These are phyloP conservation scores for Rhizomys pruinosus DNA, from an alignment of 2,113 vertebrate genomes.

Conservation along the genomic window DNA sequence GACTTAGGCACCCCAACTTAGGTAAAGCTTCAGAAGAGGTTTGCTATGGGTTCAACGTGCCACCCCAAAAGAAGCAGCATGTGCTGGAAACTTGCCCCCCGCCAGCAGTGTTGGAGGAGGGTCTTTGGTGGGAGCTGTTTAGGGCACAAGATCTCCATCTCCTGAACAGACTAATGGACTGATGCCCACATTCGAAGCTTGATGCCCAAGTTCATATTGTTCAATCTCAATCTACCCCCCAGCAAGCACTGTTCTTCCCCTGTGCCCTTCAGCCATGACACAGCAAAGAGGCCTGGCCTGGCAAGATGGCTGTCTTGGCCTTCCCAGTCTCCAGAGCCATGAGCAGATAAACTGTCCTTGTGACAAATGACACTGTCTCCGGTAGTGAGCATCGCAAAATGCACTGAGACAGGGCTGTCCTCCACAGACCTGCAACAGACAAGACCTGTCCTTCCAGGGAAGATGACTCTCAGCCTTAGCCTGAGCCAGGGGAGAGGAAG, in stretches of 20 bases:
- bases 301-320: not conserved
- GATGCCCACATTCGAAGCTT: not conserved
- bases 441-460: not conserved
- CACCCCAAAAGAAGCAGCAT: not conserved
- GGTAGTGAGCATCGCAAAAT: too few species aligned
- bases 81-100: not conserved
- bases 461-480: not conserved
- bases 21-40: too few species aligned
- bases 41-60: not conserved
- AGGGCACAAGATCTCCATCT: not conserved
- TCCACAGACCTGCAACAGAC: not conserved
- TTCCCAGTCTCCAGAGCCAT: not conserved
- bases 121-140: not conserved
- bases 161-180: not conserved
- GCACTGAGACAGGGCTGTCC: not conserved
- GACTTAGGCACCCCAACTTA: not conserved
- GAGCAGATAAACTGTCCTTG: not conserved
- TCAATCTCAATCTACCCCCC: not conserved
- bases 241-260: not conserved
- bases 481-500: not conserved
- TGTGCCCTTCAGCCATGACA: not conserved
- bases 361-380: not conserved
- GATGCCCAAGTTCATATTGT: not conserved
- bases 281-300: not conserved
- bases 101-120: fast-evolving